Evolutionary conservation across 2,113 vertebrate genomes (phyloP).

Genomic region (Dissostichus mawsoni): DNA sequence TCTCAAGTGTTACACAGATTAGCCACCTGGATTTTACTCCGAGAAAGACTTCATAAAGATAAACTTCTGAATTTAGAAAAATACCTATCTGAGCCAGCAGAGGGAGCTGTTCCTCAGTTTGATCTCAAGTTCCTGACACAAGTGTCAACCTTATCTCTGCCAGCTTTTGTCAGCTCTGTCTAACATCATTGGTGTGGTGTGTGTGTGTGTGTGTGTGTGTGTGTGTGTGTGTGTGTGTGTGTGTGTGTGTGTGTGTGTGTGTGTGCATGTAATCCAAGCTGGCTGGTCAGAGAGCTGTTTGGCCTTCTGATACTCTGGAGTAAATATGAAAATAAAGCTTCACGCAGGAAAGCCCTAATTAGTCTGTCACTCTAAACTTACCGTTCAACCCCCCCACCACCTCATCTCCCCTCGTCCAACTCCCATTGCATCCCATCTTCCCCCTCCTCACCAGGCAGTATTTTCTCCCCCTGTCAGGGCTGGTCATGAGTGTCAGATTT

Average conservation of each 20-base stretch:
- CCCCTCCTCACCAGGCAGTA: conserved; percentile 24
- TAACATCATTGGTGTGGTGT: conserved; percentile 12
- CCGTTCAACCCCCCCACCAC: conserved; percentile 16
- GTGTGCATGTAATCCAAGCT: conserved; percentile 46
- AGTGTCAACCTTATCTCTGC: conserved; percentile 37
- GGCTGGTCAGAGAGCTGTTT: conserved; percentile 49
- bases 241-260: not conserved
- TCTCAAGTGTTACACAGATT: no score
- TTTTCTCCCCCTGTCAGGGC: conserved; percentile 75
- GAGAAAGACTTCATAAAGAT: no score
- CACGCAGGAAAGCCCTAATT: conserved; percentile 79
- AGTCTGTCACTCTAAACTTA: conserved; percentile 78
- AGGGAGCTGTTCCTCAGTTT: conserved; percentile 62
- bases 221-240: conserved; percentile 28
- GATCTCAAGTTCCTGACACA: not conserved
- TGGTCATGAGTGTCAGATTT: conserved; percentile 81
- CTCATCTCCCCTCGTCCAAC: not conserved
- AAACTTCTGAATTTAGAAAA: no score
- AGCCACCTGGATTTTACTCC: no score
- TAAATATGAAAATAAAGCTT: conserved; percentile 84
- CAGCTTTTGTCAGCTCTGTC: conserved; percentile 26
- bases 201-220: conserved; percentile 38
- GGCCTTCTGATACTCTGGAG: conserved; percentile 68
- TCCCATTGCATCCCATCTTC: not conserved
- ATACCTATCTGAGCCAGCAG: conserved; percentile 59